phyloP scores from a whole-genome alignment of 2,888 invertebrate genomes.

The Parnassius glacialis region DNA sequence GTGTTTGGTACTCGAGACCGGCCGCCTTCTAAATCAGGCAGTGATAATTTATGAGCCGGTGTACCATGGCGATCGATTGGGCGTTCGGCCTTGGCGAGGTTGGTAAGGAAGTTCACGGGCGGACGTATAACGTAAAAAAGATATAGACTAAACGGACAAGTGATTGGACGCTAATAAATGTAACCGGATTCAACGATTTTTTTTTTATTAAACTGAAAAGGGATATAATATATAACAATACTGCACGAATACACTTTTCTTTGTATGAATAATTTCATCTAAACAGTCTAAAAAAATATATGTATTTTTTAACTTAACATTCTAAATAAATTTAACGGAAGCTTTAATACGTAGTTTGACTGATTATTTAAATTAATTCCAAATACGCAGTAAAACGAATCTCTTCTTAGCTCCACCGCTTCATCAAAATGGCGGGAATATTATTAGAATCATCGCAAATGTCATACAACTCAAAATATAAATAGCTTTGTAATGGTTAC shows the following conservation, averaged over 20 bases:
- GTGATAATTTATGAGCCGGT: constrained; percentile 54
- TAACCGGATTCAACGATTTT: constrained; percentile 15
- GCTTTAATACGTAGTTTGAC: not conserved
- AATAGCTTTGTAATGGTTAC: not conserved
- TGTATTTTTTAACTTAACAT: no score
- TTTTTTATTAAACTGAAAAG: no score
- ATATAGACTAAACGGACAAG: constrained; percentile 22
- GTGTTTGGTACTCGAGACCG: constrained; percentile 52
- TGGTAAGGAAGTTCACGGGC: constrained; percentile 76
- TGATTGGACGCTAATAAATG: constrained; percentile 32
- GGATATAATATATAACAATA: no score
- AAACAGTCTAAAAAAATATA: no score
- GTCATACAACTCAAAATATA: constrained; percentile 8
- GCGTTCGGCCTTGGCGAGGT: constrained; percentile 68
- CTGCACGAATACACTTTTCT: no score
- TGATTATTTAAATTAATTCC: no score
- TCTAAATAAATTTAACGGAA: no score
- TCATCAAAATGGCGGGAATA: not conserved
- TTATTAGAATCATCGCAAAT: constrained; percentile 3
- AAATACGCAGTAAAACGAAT: not conserved
- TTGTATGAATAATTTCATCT: no score
- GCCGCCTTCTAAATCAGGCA: constrained; percentile 56
- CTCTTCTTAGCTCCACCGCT: no score
- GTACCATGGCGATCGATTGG: constrained; percentile 59
- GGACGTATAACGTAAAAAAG: constrained; percentile 38